Conservation (phyloP, 2,888 invertebrate genomes). For the Hedya salicella region DNA sequence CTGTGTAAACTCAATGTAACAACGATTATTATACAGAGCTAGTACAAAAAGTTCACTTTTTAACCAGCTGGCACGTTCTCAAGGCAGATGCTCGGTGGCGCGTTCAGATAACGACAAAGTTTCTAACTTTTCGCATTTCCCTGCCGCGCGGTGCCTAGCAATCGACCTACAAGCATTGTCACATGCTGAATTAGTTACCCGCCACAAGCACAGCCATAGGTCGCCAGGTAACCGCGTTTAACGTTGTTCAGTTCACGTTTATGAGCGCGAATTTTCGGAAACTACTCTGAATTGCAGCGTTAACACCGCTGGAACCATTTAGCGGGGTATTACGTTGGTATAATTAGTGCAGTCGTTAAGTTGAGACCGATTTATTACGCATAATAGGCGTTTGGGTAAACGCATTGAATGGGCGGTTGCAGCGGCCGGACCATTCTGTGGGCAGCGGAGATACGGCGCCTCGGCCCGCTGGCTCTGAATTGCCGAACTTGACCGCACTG, state of each 20-base stretch:
- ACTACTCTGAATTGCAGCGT: slow-evolving; percentile 28
- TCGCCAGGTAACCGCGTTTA: slow-evolving; percentile 14
- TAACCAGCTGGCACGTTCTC: slow-evolving; percentile 69
- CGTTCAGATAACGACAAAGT: slow-evolving; percentile 75
- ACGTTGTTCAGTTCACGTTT: slow-evolving; percentile 13
- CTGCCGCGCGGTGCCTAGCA: slow-evolving; percentile 51
- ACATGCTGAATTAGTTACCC: slow-evolving; percentile 62
- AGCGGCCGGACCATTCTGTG: slow-evolving; percentile 51
- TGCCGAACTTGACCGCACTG: slow-evolving; percentile 72
- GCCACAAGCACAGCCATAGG: slow-evolving; percentile 8
- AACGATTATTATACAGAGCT: slow-evolving; percentile 49
- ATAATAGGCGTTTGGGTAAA: slow-evolving; percentile 71
- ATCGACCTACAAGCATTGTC: slow-evolving; percentile 60
- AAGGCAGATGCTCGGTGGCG: slow-evolving; percentile 74
- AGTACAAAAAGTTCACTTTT: slow-evolving; percentile 69
- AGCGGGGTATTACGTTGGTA: slow-evolving; percentile 25
- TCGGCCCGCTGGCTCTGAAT: slow-evolving; percentile 65
- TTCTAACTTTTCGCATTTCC: slow-evolving; percentile 81
- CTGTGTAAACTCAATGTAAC: slow-evolving; percentile 40
- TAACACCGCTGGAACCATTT: slow-evolving; percentile 31
- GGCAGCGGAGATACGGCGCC: slow-evolving; percentile 59
- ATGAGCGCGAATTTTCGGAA: slow-evolving; percentile 23
- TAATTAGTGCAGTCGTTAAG: slow-evolving; percentile 55
- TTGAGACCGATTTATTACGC: slow-evolving; percentile 72
- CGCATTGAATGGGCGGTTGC: slow-evolving; percentile 67